Conservation (phyloP, 1,140 invertebrate genomes). For the Bombus pascuorum region DNA sequence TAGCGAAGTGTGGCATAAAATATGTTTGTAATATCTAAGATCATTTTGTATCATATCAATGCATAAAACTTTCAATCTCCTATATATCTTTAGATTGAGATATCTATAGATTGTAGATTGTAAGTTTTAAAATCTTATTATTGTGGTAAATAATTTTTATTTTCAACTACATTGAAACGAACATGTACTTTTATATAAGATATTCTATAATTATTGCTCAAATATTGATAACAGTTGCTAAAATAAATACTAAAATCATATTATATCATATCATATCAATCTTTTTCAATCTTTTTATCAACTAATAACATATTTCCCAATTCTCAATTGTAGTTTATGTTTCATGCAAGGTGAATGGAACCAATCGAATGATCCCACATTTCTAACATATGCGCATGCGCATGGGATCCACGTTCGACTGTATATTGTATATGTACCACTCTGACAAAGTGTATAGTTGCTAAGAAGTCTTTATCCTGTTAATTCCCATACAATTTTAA, state of each 20-base stretch:
- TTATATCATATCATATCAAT: neutral
- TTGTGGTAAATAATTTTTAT: neutral
- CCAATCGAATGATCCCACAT: constrained; percentile 61
- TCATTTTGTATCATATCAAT: neutral
- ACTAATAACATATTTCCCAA: neutral
- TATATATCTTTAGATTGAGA: neutral
- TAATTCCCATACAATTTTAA: neutral
- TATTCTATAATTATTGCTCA: neutral
- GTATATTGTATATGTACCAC: constrained; percentile 1
- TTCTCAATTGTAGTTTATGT: neutral
- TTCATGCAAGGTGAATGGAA: neutral
- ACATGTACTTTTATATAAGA: neutral
- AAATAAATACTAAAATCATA: neutral
- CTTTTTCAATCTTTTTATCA: neutral
- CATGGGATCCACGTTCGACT: constrained; percentile 24
- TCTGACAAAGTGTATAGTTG: constrained; percentile 26
- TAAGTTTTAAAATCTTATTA: neutral
- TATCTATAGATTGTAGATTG: too few species aligned
- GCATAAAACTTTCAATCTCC: neutral
- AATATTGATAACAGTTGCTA: neutral
- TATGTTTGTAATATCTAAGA: neutral
- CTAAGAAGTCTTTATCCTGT: constrained; percentile 9
- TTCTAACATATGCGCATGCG: constrained; percentile 52
- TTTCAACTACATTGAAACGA: neutral
- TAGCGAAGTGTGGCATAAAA: neutral